Conservation (phyloP, 2,797 vertebrate species). For the Perodicticus potto region DNA sequence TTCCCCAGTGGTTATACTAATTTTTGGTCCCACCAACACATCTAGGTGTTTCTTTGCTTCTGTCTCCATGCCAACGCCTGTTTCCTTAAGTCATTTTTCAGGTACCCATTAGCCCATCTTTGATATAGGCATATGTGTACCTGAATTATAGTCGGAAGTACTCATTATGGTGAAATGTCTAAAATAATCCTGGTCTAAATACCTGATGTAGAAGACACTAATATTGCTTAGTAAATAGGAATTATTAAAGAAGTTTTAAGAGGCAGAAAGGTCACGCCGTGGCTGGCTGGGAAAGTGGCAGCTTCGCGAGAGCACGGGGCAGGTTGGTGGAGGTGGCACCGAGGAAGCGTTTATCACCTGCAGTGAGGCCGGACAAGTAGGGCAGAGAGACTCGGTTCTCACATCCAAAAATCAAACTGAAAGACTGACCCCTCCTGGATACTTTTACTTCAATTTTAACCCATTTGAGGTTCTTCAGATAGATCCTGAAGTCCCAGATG, state of each 20-base stretch:
- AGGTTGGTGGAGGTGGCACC: no score
- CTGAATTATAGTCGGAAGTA: neutral
- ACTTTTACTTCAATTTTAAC: conserved; percentile 98
- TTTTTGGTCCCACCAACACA: neutral
- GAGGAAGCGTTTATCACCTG: no score
- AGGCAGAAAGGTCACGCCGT: no score
- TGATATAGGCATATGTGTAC: neutral
- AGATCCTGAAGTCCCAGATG: no score
- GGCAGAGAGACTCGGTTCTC: conserved; percentile 97
- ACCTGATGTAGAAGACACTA: neutral
- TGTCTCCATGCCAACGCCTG: neutral
- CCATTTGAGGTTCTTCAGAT: conserved; percentile 94
- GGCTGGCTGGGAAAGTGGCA: no score
- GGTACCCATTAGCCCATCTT: neutral
- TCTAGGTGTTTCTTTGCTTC: neutral
- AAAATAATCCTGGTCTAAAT: no score
- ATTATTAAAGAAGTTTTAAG: neutral
- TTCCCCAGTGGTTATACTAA: neutral
- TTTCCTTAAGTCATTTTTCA: neutral
- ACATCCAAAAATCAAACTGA: conserved; percentile 99
- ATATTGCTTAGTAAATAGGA: neutral
- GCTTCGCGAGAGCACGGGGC: no score
- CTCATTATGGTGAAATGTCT: no score
- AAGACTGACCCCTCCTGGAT: conserved; percentile 95
- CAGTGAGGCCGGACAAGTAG: conserved; percentile 97